Conservation (phyloP, 2,888 invertebrate genomes). For the Oligia latruncula region DNA sequence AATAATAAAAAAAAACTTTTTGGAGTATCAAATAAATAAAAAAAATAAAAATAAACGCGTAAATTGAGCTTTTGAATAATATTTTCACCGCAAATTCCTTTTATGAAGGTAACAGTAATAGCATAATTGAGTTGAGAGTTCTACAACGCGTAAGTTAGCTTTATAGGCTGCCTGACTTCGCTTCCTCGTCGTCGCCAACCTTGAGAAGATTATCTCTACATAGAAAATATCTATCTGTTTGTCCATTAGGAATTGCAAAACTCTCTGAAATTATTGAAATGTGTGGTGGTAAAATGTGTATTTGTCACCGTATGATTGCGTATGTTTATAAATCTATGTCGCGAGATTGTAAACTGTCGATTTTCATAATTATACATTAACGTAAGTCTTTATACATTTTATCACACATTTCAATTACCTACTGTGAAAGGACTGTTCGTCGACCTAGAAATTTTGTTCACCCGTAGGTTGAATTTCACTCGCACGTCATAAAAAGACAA, state of each 20-base stretch:
- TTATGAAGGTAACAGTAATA: background rate
- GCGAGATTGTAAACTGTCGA: too few species aligned
- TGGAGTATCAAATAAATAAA: too few species aligned
- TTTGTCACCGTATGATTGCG: too few species aligned
- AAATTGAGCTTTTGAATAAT: too few species aligned
- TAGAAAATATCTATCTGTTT: background rate
- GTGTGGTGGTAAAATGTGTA: too few species aligned
- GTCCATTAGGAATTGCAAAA: background rate
- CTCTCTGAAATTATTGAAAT: background rate
- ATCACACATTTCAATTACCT: background rate
- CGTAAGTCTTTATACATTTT: too few species aligned
- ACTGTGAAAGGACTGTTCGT: background rate
- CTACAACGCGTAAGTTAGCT: background rate
- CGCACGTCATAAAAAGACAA: too few species aligned
- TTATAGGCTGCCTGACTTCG: background rate
- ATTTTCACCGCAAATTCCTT: too few species aligned
- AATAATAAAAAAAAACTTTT: too few species aligned
- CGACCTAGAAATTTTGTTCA: background rate
- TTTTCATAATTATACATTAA: too few species aligned
- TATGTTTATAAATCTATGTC: too few species aligned
- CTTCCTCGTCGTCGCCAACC: background rate
- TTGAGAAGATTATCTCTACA: conserved; percentile 2
- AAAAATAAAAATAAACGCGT: too few species aligned
- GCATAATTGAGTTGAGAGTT: background rate
- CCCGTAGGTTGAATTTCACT: background rate